Evolutionary conservation across 2,113 vertebrate species (phyloP).

Genomic region (Esox niger): DNA sequence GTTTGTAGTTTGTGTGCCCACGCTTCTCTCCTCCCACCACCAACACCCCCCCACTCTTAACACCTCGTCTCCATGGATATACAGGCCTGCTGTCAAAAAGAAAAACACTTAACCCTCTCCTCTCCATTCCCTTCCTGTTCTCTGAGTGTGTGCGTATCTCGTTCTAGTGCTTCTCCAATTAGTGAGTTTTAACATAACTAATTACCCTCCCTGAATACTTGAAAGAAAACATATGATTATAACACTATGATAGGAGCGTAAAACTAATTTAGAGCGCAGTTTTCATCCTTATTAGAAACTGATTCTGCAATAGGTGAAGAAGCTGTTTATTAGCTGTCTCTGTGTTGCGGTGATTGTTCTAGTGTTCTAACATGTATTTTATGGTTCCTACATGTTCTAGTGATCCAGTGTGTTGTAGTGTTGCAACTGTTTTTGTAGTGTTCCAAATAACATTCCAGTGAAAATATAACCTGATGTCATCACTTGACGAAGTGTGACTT

Average conservation of each 20-base stretch:
- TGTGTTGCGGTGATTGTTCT: no score
- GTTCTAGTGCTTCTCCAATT: slow-evolving; percentile 22
- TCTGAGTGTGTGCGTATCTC: slow-evolving; percentile 9
- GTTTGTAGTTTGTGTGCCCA: slow-evolving; percentile 53
- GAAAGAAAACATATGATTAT: not conserved
- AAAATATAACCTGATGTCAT: no score
- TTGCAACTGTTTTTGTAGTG: no score
- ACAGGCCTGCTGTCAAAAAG: slow-evolving; percentile 54
- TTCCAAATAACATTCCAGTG: no score
- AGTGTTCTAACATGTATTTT: no score
- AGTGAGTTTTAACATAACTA: slow-evolving; percentile 25
- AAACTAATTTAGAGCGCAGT: no score
- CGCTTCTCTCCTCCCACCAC: slow-evolving; percentile 42
- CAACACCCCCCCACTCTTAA: slow-evolving; percentile 44
- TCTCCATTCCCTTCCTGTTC: no score
- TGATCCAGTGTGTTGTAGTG: no score
- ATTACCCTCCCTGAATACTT: slow-evolving; percentile 8
- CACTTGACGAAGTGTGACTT: no score
- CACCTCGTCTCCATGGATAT: slow-evolving; percentile 74
- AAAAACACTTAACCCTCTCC: slow-evolving; percentile 58
- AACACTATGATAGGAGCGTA: no score
- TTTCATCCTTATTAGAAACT: slow-evolving; percentile 8
- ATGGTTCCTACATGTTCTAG: no score
- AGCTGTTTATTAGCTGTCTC: not conserved
- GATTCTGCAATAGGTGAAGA: slow-evolving; percentile 24